Evolutionary conservation across 2,797 vertebrate genomes (phyloP).

Genomic region (Melanogrammus aeglefinus): DNA sequence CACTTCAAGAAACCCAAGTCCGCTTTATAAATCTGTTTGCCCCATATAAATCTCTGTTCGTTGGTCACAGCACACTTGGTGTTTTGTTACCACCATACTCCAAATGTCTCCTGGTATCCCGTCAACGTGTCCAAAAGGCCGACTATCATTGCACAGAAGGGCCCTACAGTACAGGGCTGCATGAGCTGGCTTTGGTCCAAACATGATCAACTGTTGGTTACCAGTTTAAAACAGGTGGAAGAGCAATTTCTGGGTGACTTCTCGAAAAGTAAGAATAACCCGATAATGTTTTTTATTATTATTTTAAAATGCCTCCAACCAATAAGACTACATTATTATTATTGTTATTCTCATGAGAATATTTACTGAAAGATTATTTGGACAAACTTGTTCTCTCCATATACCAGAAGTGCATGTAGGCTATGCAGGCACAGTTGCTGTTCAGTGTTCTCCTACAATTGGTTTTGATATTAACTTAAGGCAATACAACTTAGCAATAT

Average conservation of each 20-base stretch:
- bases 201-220: conserved; percentile 72
- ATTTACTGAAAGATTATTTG: conserved; percentile 26
- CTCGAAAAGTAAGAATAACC: conserved; percentile 18
- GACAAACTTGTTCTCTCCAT: conserved; percentile 48
- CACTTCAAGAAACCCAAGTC: conserved; percentile 63
- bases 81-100: conserved; percentile 51
- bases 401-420: conserved; percentile 39
- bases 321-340: conserved; percentile 23
- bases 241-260: conserved; percentile 43
- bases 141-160: conserved; percentile 49
- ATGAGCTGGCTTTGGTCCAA: conserved; percentile 71
- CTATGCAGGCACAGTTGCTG: conserved; percentile 56
- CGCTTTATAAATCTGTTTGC: conserved; percentile 56
- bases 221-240: conserved; percentile 46
- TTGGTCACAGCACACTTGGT: conserved; percentile 60
- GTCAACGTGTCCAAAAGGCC: conserved; percentile 24
- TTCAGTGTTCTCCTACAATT: conserved; percentile 44
- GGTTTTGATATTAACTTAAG: conserved; percentile 60
- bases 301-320: background rate
- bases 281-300: background rate
- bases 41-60: conserved; percentile 53
- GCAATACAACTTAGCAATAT: conserved; percentile 59
- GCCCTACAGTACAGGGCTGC: conserved; percentile 55
- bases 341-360: conserved; percentile 24
- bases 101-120: conserved; percentile 3